A percentile compares a stretch with the other conserved stretches of the same genome.
Conservation (phyloP, 2,113 vertebrate species). For the Labrus mixtus region DNA sequence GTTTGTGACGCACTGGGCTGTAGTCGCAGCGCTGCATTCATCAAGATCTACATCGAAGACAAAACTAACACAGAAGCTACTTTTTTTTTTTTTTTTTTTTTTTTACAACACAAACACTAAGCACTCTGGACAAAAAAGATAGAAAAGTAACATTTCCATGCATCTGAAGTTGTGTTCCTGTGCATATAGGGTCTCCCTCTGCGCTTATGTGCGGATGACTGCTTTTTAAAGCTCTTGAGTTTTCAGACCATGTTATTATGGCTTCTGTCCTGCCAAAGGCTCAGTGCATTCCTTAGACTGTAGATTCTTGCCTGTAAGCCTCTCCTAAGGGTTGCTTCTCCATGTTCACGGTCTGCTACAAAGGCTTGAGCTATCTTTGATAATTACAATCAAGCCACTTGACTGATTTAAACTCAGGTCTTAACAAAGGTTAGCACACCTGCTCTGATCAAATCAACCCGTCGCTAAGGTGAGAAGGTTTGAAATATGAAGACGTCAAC, state of each 20-base stretch:
- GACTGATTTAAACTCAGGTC: not conserved
- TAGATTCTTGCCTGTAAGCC: slow-evolving; percentile 68
- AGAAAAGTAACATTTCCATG: slow-evolving; percentile 15
- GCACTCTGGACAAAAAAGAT: not conserved
- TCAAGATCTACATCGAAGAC: slow-evolving; percentile 21
- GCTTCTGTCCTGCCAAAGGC: slow-evolving; percentile 76
- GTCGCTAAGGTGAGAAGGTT: not conserved
- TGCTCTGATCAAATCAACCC: slow-evolving; percentile 1
- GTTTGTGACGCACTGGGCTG: slow-evolving; percentile 22
- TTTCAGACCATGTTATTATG: slow-evolving; percentile 84
- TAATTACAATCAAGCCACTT: slow-evolving; percentile 23
- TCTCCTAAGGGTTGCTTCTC: slow-evolving; percentile 44
- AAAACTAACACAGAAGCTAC: slow-evolving; percentile 30
- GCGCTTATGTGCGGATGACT: slow-evolving; percentile 50
- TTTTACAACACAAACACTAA: slow-evolving; percentile 11
- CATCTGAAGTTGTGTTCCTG: slow-evolving; percentile 33
- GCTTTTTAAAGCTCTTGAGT: slow-evolving; percentile 89
- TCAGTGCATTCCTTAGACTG: slow-evolving; percentile 75
- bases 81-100: slow-evolving; percentile 25
- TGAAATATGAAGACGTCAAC: not conserved
- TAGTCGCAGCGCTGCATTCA: slow-evolving; percentile 31
- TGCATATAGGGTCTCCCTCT: slow-evolving; percentile 39
- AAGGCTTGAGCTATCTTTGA: slow-evolving; percentile 22
- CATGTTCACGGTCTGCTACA: slow-evolving; percentile 28
- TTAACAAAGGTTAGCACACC: slow-evolving; percentile 17